phyloP scores from a whole-genome alignment of 2,113 vertebrate genomes.

The Zonotrichia leucophrys region DNA sequence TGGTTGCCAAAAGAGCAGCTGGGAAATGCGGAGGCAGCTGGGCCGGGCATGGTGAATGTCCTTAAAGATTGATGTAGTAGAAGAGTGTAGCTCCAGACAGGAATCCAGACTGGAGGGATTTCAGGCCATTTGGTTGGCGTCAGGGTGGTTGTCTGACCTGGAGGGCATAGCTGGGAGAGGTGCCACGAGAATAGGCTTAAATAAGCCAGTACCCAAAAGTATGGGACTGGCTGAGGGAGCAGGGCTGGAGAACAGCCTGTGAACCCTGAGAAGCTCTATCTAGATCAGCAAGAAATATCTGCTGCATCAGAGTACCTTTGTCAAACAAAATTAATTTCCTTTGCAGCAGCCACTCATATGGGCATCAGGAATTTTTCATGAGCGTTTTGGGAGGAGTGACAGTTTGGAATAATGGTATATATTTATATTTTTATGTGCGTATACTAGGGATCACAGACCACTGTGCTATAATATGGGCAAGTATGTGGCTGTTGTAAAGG shows the following conservation, averaged over 20 bases:
- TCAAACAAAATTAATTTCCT: not conserved
- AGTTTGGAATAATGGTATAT: not conserved
- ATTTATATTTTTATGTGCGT: not conserved
- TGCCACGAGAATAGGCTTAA: conserved; percentile 14
- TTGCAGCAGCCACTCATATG: not conserved
- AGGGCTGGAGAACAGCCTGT: not conserved
- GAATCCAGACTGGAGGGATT: conserved; percentile 56
- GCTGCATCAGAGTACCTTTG: not conserved
- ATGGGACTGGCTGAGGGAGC: not conserved
- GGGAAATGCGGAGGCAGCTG: conserved; percentile 58
- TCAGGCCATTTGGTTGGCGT: conserved; percentile 50
- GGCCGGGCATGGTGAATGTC: not conserved
- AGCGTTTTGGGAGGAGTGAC: not conserved
- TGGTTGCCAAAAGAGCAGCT: conserved; percentile 59
- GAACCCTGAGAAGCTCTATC: not conserved
- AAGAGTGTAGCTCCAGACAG: conserved; percentile 47
- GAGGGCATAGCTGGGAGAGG: conserved; percentile 9
- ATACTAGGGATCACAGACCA: not conserved
- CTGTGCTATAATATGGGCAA: not conserved
- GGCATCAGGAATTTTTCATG: not conserved
- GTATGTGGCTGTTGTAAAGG: not conserved
- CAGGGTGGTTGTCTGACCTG: conserved; percentile 24
- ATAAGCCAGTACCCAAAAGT: not conserved
- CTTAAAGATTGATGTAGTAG: conserved; percentile 56
- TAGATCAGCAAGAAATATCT: not conserved